Base-by-base conservation (phyloP, 2,797 vertebrate species). In the Danio aesculapii region DNA sequence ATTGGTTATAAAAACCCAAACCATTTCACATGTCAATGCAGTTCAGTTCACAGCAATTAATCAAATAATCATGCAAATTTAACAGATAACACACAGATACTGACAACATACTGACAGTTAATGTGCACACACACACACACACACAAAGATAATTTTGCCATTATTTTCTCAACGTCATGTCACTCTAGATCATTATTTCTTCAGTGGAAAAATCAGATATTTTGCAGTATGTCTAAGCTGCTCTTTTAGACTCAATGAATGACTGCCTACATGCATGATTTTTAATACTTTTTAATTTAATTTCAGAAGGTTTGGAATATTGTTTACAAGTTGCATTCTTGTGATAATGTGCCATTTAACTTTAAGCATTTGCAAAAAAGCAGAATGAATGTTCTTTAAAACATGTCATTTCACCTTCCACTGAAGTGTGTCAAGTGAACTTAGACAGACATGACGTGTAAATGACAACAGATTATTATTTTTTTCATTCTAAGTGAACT, bases 11-110 rank as follows among this genome's bases (percentile, higher is more conserved):
- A 12, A 12, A 75, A 30, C 30, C 30, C 30, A 30, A 30, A 30
- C 30, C 44, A 61, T 49, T 47, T 77, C 10, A 77, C 55, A 68
- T 11, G 49, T 43, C 58, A 70, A 72, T 59, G 41, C 52, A 72
- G 30, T 30, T 30, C 30, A 3, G 52, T 52, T 66, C 30, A 66
- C 49, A 58, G 61, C 68, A 83, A 21, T 68, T 69, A 59, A 43
- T 14, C 49, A 39, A 77, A 62, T 62, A 63, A 53, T 52, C 75
- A 83, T 74, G 69, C 81, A 84, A 14, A 16, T 70, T 14, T 66
- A 39, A 79, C 70, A 79, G 13, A 62, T 30, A 75, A 75, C 4
- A 50, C 41, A 82, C 49, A 58, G 41, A 21, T 13, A 73, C 49
- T 64, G 64, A 70, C 76, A 68, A 41, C 53, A 77, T 19, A 70